Evolutionary conservation across 2,888 invertebrate species (phyloP).

Genomic region (Lapara coniferarum): DNA sequence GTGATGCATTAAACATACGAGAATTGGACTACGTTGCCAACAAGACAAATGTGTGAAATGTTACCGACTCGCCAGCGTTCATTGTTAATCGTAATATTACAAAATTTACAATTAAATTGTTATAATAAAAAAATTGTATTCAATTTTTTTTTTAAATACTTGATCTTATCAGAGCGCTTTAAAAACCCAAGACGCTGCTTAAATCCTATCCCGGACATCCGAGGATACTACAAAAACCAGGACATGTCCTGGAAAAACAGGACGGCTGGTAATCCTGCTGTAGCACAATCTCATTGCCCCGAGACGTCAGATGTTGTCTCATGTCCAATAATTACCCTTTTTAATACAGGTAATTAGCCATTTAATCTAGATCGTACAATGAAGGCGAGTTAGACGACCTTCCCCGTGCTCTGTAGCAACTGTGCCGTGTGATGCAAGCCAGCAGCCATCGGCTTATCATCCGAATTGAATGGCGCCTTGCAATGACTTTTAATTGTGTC

Average conservation of each 20-base stretch:
- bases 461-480: neutral
- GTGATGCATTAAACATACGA: constrained; percentile 6
- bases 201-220: too few relatives aligned
- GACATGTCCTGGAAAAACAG: too few relatives aligned
- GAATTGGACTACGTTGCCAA: constrained; percentile 14
- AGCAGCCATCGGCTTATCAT: neutral
- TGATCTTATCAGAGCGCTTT: too few relatives aligned
- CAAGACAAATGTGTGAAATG: neutral
- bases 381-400: neutral
- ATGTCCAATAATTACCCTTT: neutral
- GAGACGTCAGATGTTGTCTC: too few relatives aligned
- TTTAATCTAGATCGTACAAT: neutral
- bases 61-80: neutral
- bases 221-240: too few relatives aligned
- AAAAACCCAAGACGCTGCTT: too few relatives aligned
- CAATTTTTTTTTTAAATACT: too few relatives aligned
- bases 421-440: neutral
- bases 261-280: too few relatives aligned
- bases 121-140: too few relatives aligned
- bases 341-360: neutral
- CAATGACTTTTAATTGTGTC: neutral
- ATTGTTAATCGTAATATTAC: neutral
- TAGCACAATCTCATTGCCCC: too few relatives aligned
- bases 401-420: neutral
- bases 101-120: too few relatives aligned